Base-by-base conservation (phyloP, 1,140 invertebrate genomes). In the Araneus ventricosus region DNA sequence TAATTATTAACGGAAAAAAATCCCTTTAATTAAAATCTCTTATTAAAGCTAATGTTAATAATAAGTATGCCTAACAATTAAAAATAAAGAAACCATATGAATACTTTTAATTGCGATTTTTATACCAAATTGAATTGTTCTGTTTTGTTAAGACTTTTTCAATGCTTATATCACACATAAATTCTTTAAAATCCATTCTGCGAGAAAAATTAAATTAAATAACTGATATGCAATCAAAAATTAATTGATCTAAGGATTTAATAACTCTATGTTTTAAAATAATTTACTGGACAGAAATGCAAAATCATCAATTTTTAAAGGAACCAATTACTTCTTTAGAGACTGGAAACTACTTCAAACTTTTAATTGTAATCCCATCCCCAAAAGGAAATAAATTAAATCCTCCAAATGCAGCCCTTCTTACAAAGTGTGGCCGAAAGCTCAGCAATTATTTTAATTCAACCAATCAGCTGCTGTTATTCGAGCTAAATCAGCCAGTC, bases 391-490 rank as follows among this genome's bases (percentile, higher is more conserved):
- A 67, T 67, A n/a, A 67, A n/a, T 67, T 67, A 67, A 67, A 67
- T n/a, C 10, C 63, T 24, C 7, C 27, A 27, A 30, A 67, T 67
- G 1, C n/a, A n/a, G 27, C 10, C 63, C 63, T 67, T 67, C 24
- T n/a, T n/a, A n/a, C n/a, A n/a, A 52, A 52, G 1, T n/a, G n/a
- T 67, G 8, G 27, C 63, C 24, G 27, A 67, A 30, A n/a, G n/a
- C n/a, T 2, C n/a, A 8, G 24, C 63, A 67, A 67, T 67, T 67
- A 67, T 14, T n/a, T 67, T 67, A 67, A 67, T 67, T 67, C 63
- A 67, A 67, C 63, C 63, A 67, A 67, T 67, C 27, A 67, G n/a
- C 63, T 67, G 63, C 63, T 67, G 63, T 67, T 67, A 67, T 67
- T 67, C n/a, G 63, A 67, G 63, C 45, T 52, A 52, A 52, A 52